Evolutionary conservation across 2,113 vertebrate species (phyloP).

Genomic region (Paracyprichromis sp.): DNA sequence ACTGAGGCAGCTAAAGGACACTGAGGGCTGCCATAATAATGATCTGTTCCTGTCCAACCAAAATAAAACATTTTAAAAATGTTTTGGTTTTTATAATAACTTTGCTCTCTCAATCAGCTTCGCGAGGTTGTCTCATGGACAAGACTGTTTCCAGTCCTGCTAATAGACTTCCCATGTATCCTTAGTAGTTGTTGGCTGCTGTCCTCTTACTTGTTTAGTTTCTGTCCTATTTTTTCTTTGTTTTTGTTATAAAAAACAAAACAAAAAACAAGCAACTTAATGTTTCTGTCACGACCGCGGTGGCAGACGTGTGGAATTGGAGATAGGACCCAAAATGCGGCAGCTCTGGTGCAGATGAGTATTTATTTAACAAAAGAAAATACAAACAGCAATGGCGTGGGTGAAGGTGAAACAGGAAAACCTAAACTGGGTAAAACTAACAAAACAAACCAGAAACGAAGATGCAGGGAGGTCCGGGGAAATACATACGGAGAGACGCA

Average conservation of each 20-base stretch:
- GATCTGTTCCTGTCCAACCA: not conserved
- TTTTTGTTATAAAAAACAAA: not conserved
- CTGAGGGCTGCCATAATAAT: not conserved
- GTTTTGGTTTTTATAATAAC: not conserved
- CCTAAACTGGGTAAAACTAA: too few relatives aligned
- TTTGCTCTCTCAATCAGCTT: not conserved
- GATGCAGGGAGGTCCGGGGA: too few relatives aligned
- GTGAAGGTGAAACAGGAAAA: too few relatives aligned
- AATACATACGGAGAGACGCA: too few relatives aligned
- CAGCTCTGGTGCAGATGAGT: too few relatives aligned
- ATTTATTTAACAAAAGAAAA: too few relatives aligned
- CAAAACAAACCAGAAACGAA: too few relatives aligned
- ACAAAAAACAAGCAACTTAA: not conserved
- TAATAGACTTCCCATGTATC: not conserved
- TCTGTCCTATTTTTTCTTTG: not conserved
- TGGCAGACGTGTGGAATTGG: too few relatives aligned
- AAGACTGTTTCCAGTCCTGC: not conserved
- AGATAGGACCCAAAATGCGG: too few relatives aligned
- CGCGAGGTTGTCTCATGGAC: not conserved
- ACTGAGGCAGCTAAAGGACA: not conserved
- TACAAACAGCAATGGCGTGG: too few relatives aligned
- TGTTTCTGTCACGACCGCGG: not conserved
- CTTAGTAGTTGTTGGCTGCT: not conserved
- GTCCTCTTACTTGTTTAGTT: not conserved
- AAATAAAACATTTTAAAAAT: not conserved